phyloP scores from a whole-genome alignment of 2,888 invertebrate species.

The Caenorhabditis drosophilae region DNA sequence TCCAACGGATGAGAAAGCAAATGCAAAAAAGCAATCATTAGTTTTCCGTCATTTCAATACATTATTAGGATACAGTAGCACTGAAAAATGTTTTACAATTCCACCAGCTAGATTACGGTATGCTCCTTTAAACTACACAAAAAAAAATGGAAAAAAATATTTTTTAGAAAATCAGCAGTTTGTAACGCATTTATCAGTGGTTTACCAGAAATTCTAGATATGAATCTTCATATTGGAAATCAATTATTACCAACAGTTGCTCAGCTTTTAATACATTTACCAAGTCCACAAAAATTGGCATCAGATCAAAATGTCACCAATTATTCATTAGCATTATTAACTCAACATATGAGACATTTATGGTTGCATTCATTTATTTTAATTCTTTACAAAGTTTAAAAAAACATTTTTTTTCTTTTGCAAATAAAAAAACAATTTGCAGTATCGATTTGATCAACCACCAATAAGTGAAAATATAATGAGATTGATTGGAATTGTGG shows the following conservation, averaged over 20 bases:
- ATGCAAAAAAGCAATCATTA: constrained; percentile 77
- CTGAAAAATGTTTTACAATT: constrained; percentile 88
- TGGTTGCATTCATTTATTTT: constrained; percentile 93
- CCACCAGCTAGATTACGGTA: constrained; percentile 84
- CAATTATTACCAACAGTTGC: constrained; percentile 85
- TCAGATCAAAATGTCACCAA: constrained; percentile 76
- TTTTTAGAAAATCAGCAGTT: constrained; percentile 82
- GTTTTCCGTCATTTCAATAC: constrained; percentile 89
- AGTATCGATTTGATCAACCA: constrained; percentile 72
- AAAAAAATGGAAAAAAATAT: background rate
- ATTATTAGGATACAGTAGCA: constrained; percentile 88
- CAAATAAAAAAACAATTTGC: too few species aligned
- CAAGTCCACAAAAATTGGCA: constrained; percentile 78
- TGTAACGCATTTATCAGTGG: constrained; percentile 94
- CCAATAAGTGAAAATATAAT: constrained; percentile 76
- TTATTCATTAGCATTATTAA: constrained; percentile 75
- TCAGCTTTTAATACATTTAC: constrained; percentile 81
- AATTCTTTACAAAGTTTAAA: constrained; percentile 91
- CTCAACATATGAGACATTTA: constrained; percentile 75
- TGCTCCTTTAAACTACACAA: background rate
- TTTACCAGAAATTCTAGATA: constrained; percentile 85
- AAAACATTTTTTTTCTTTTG: too few species aligned
- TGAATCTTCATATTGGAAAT: constrained; percentile 86
- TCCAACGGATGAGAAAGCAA: constrained; percentile 65
- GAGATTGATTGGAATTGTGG: constrained; percentile 83